Evolutionary conservation across 1,140 invertebrate genomes (phyloP).

Genomic region (Procambarus virginalis): DNA sequence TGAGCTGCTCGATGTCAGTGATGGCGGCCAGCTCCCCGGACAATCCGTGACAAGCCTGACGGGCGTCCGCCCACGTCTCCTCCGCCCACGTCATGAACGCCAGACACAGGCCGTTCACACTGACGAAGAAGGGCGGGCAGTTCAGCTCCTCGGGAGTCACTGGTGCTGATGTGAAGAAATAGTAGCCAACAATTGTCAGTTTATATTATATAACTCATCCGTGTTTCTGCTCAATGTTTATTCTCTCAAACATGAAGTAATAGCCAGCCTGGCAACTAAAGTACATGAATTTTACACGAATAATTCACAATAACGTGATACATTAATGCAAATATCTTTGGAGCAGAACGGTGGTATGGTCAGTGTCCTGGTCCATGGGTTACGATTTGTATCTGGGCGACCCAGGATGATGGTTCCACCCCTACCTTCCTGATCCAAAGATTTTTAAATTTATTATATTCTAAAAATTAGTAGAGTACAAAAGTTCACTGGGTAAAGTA

Average conservation of each 20-base stretch:
- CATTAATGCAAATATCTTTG: neutral
- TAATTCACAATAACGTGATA: neutral
- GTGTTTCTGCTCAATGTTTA: neutral
- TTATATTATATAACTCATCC: neutral
- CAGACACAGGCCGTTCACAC: neutral
- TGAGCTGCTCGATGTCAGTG: neutral
- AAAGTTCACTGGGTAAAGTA: no score
- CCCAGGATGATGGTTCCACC: no score
- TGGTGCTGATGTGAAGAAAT: neutral
- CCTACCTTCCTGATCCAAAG: no score
- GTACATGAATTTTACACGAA: neutral
- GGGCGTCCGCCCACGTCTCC: neutral
- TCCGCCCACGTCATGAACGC: slow-evolving; percentile 2
- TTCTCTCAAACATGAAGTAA: neutral
- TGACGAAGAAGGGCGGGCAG: slow-evolving; percentile 6
- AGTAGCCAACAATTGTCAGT: neutral
- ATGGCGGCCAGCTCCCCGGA: slow-evolving; percentile 3
- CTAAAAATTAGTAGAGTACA: no score
- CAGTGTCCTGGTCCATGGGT: no score
- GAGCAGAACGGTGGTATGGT: neutral
- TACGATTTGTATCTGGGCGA: no score
- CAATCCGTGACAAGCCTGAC: slow-evolving; percentile 1
- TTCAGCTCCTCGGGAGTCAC: neutral
- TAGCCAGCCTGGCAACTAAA: no score
- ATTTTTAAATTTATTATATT: no score